These are phyloP conservation scores for Drusus annulatus DNA, from an alignment of 1,140 invertebrate species.

Conservation along the genomic window DNA sequence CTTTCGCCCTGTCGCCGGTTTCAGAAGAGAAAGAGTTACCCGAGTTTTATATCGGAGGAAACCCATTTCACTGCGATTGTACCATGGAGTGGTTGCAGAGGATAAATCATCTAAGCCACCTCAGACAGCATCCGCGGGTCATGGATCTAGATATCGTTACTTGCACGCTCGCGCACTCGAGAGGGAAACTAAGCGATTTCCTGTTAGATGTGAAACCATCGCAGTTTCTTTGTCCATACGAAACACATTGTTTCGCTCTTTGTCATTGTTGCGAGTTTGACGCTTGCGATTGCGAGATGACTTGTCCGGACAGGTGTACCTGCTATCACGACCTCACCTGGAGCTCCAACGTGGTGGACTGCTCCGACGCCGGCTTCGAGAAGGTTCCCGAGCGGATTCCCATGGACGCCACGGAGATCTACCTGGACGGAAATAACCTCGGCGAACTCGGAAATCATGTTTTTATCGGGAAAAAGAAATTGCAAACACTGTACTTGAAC, in stretches of 20 bases:
- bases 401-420: constrained; percentile 93
- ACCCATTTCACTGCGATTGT: constrained; percentile 88
- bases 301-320: constrained; percentile 88
- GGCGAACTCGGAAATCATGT: constrained; percentile 87
- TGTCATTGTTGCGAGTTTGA: constrained; percentile 94
- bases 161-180: constrained; percentile 86
- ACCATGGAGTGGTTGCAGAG: constrained; percentile 88
- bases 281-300: constrained; percentile 94
- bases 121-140: constrained; percentile 84
- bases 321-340: constrained; percentile 94
- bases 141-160: constrained; percentile 89
- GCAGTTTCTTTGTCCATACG: constrained; percentile 90
- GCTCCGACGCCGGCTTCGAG: constrained; percentile 82
- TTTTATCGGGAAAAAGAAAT: constrained; percentile 90
- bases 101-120: constrained; percentile 82
- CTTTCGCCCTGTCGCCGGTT: constrained; percentile 78
- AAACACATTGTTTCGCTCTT: constrained; percentile 88
- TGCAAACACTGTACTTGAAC: constrained; percentile 87
- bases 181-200: constrained; percentile 76
- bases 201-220: constrained; percentile 84
- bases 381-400: constrained; percentile 85
- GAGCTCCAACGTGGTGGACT: constrained; percentile 93
- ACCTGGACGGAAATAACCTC: constrained; percentile 89
- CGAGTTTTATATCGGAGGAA: constrained; percentile 85
- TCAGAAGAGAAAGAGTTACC: constrained; percentile 78